Base-by-base conservation (phyloP, 2,797 vertebrate genomes). In the Sardinella longiceps region DNA sequence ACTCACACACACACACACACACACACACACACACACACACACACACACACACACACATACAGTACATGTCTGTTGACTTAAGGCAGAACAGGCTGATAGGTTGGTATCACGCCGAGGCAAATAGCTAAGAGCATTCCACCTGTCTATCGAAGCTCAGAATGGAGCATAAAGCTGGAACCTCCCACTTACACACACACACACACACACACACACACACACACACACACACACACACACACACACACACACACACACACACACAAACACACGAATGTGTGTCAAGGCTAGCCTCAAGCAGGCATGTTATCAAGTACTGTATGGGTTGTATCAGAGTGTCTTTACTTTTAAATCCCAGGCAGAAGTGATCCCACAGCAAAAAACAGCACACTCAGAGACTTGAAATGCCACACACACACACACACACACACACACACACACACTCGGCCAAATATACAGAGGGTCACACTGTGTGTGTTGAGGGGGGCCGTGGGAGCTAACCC, bases 1-100 rank as follows among this genome's bases (percentile, higher is more conserved):
- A 33, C 63, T 33, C 63, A 70, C 63, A 70, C 63, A 70, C 63
- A 70, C 63, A 70, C 63, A 70, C 63, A 70, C 63, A 70, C 63
- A 70, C 63, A 70, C 63, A 70, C 63, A 70, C 63, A 77, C 66
- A 74, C 30, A 37, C 66, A 74, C 33, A 43, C 66, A 74, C 33
- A 39, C 60, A 58, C 56, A 58, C 53, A 56, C 53, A 56, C 53
- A 56, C 20, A 53, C 56, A 60, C 56, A 60, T 7, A 60, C 56
- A 58, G 7, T 15, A 53, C 50, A 20, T 58, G 25, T 30, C 56
- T 66, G 25, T 70, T 70, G 28, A 70, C 63, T 5, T 33, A 70
- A 18, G 15, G 63, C 14, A 33, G 12, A 33, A 33, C 63, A 70
- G 9, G 18, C 63, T 33, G 30, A 18, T 6, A 70, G 15, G 63